A percentile compares a stretch with the other conserved stretches of the same genome.
Conservation (phyloP, 2,888 invertebrate genomes). For the Anticlea derivata region DNA sequence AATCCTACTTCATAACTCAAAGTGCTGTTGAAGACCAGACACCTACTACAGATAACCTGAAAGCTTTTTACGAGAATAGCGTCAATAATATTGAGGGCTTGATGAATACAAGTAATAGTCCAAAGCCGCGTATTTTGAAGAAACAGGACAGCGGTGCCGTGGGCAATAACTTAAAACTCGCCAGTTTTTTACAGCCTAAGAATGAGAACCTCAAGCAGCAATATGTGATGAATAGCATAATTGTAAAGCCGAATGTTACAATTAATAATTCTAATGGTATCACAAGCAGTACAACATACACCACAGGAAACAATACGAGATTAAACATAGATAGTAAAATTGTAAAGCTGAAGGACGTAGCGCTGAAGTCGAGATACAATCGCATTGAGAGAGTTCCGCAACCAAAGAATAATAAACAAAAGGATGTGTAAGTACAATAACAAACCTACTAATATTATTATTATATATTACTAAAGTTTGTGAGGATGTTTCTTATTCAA, state of each 20-base stretch:
- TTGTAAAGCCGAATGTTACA: conserved; percentile 58
- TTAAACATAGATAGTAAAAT: conserved; percentile 71
- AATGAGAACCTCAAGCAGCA: conserved; percentile 56
- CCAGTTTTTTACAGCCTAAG: conserved; percentile 71
- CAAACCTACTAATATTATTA: background rate
- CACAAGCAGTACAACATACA: conserved; percentile 42
- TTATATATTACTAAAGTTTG: too few species aligned
- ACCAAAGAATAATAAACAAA: conserved; percentile 72
- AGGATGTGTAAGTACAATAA: conserved; percentile 64
- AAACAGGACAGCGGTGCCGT: conserved; percentile 56
- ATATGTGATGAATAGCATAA: conserved; percentile 52
- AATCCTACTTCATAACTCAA: conserved; percentile 63
- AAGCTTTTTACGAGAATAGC: conserved; percentile 78
- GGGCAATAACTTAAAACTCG: conserved; percentile 71
- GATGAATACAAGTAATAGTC: conserved; percentile 45
- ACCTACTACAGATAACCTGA: conserved; percentile 72
- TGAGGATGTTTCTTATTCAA: too few species aligned
- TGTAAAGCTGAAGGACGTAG: conserved; percentile 65
- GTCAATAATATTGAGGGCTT: conserved; percentile 71
- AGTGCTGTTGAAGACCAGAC: conserved; percentile 54
- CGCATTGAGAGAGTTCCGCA: conserved; percentile 53
- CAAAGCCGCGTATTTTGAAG: conserved; percentile 57
- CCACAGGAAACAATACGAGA: conserved; percentile 49
- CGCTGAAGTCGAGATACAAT: conserved; percentile 45
- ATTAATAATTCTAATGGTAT: conserved; percentile 39